phyloP scores from a whole-genome alignment of 1,140 invertebrate species.

The Drosophila kikkawai region DNA sequence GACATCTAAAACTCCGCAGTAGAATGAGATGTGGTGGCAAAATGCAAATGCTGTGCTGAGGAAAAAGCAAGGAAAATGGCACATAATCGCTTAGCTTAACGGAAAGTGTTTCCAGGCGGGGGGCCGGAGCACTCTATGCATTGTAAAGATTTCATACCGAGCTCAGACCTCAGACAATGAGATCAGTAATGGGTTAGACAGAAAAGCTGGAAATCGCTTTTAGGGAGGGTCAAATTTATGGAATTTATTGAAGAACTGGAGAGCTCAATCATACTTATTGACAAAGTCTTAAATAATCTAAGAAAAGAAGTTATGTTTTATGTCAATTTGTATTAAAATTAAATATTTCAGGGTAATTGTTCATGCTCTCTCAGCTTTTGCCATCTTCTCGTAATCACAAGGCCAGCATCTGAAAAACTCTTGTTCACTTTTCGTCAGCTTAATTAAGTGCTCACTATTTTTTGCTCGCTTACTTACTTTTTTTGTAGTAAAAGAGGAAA shows the following conservation, averaged over 20 bases:
- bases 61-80: conserved; percentile 32
- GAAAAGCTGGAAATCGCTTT: neutral
- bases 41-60: conserved; percentile 41
- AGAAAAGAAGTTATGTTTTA: neutral
- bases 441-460: conserved; percentile 62
- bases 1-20: conserved; percentile 14
- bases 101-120: conserved; percentile 44
- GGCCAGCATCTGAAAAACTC: conserved; percentile 21
- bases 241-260: neutral
- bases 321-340: neutral
- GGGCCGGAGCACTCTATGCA: neutral
- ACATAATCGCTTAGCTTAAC: conserved; percentile 53
- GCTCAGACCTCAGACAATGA: conserved; percentile 2
- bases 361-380: neutral
- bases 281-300: too few relatives aligned
- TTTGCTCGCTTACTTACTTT: conserved; percentile 2
- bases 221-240: neutral
- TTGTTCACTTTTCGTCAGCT: conserved; percentile 50
- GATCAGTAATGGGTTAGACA: neutral
- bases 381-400: conserved; percentile 5
- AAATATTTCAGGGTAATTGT: neutral
- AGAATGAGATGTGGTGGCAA: conserved; percentile 27
- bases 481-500: conserved; percentile 23
- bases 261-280: neutral
- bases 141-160: conserved; percentile 5